phyloP scores from a whole-genome alignment of 2,113 vertebrate species.

The Dendropsophus ebraccatus region DNA sequence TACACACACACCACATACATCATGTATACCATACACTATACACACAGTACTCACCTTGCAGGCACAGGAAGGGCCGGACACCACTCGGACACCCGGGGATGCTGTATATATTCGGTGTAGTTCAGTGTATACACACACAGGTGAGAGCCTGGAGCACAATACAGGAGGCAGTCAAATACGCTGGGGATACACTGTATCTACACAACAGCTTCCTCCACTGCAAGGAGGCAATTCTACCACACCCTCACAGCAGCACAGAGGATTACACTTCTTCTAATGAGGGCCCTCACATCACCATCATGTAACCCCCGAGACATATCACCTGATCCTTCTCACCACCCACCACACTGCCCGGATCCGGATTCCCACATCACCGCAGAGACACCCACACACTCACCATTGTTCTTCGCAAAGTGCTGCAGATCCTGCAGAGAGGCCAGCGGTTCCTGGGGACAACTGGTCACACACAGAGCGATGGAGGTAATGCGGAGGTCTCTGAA shows the following conservation, averaged over 20 bases:
- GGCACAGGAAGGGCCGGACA: conserved; percentile 78
- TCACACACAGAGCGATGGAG: conserved; percentile 74
- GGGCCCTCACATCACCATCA: too few species aligned
- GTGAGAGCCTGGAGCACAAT: conserved; percentile 69
- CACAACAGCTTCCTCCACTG: too few species aligned
- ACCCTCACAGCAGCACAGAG: too few species aligned
- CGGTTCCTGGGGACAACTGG: conserved; percentile 76
- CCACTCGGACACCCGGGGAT: conserved; percentile 66
- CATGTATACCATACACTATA: not conserved
- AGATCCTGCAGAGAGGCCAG: conserved; percentile 76
- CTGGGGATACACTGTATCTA: too few species aligned
- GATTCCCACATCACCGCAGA: too few species aligned
- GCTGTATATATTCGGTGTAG: conserved; percentile 69
- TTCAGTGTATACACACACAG: conserved; percentile 76
- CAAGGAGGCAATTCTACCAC: too few species aligned
- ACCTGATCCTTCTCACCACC: too few species aligned
- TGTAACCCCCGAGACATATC: too few species aligned
- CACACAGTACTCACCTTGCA: conserved; percentile 70
- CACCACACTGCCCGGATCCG: too few species aligned
- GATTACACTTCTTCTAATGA: too few species aligned
- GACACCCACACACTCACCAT: conserved; percentile 68
- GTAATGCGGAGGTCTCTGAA: conserved; percentile 60
- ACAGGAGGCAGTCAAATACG: not conserved
- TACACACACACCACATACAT: too few species aligned
- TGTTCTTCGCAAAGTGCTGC: conserved; percentile 76